A percentile compares a stretch with the other conserved stretches of the same genome.
phyloP scores from a whole-genome alignment of 2,888 invertebrate species.

The Lasioglossum morio region DNA sequence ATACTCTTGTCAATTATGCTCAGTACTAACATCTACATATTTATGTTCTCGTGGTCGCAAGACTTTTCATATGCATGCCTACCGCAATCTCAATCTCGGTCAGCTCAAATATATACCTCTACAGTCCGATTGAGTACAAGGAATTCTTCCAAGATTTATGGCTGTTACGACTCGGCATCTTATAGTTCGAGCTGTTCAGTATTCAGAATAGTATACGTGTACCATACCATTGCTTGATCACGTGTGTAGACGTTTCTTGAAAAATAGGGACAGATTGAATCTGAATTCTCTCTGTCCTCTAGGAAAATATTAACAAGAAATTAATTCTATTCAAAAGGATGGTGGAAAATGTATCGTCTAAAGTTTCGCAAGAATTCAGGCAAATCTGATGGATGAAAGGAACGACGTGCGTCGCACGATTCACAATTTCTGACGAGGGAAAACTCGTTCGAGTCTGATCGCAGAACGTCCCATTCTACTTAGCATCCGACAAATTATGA shows the following conservation, averaged over 20 bases:
- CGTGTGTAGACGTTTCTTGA: background rate
- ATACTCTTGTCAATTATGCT: background rate
- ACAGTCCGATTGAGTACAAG: background rate
- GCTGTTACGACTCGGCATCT: background rate
- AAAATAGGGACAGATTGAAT: background rate
- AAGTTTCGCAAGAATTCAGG: background rate
- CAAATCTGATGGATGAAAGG: background rate
- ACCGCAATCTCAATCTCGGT: background rate
- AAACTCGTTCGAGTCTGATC: background rate
- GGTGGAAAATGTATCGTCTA: background rate
- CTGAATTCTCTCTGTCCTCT: background rate
- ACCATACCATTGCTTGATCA: background rate
- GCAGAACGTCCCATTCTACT: constrained; percentile 6
- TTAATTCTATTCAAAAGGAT: background rate
- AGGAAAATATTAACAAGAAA: background rate
- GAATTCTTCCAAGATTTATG: background rate
- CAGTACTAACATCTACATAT: background rate
- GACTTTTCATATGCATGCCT: background rate
- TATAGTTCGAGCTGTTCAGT: background rate
- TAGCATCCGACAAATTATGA: background rate
- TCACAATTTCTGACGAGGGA: background rate
- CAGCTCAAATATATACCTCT: background rate
- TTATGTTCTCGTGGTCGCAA: background rate
- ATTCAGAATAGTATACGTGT: background rate
- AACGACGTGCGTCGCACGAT: background rate